Evolutionary conservation across 2,888 invertebrate species (phyloP).

Genomic region (Ochlodes sylvanus): DNA sequence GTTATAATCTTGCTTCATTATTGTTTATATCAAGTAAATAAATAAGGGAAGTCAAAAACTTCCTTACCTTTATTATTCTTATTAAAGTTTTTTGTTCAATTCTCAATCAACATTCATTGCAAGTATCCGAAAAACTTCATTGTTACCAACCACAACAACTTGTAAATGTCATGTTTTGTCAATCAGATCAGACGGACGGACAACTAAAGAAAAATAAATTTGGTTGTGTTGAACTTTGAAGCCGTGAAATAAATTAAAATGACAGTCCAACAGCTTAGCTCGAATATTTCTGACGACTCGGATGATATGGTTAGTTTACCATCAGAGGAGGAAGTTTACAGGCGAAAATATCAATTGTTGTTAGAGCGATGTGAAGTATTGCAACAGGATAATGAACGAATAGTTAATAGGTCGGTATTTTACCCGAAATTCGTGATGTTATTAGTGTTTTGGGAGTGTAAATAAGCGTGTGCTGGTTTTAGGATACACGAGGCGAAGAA

Average conservation of each 20-base stretch:
- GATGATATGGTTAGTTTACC: conserved; percentile 84
- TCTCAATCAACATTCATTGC: not conserved
- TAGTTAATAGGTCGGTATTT: conserved; percentile 86
- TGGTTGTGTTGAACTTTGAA: conserved; percentile 75
- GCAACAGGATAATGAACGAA: conserved; percentile 91
- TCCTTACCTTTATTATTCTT: too few species aligned
- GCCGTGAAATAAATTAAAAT: conserved; percentile 84
- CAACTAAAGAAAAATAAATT: conserved; percentile 72
- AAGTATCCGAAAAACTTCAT: conserved; percentile 34
- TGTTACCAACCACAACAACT: conserved; percentile 39
- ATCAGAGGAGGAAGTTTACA: conserved; percentile 88
- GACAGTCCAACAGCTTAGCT: conserved; percentile 83
- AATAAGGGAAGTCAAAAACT: too few species aligned
- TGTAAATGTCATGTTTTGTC: conserved; percentile 10
- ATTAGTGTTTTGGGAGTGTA: conserved; percentile 42
- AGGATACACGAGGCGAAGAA: conserved; percentile 90
- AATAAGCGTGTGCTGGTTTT: conserved; percentile 53
- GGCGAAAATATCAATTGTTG: conserved; percentile 89
- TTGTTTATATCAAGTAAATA: too few species aligned
- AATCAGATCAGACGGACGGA: conserved; percentile 28
- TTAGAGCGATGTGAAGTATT: conserved; percentile 90
- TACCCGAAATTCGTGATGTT: conserved; percentile 44
- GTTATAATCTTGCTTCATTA: too few species aligned
- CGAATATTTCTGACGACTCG: conserved; percentile 84
- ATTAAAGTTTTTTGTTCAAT: too few species aligned